Base-by-base conservation (phyloP, 2,797 vertebrate genomes). In the Onychomys arenicola region DNA sequence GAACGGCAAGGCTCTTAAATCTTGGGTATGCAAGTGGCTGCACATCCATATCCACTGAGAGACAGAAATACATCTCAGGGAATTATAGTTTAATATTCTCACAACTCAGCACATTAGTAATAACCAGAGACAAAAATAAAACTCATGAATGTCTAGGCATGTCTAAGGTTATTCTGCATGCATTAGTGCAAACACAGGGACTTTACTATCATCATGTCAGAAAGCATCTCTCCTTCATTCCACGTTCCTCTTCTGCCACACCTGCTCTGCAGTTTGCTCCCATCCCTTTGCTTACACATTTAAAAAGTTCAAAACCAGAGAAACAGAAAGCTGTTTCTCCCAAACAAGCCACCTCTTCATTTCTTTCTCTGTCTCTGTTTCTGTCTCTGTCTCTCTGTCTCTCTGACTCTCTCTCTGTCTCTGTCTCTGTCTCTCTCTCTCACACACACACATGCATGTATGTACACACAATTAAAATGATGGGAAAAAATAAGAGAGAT, bases 61-160 rank as follows among this genome's bases (percentile, higher is more conserved):
- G 87, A 96, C 97, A 98, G 97, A 98, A 98, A 98, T 97, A 96
- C 97, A 98, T 98, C 96, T 95, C 96, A 73, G 71, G 95, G 55
- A 96, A 61, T 94, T 97, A 95, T 23, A 85, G 88, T 82, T 94
- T 93, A 97, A 96, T 96, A 97, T 96, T 97, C 96, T 91, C 96
- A 86, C 93, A 96, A 98, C 97, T 98, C 97, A 97, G 97, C 97
- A 97, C 98, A 98, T 98, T 98, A 98, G 98, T 98, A 98, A 98
- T 97, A 97, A 97, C 96, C 95, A 97, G 97, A 98, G 96, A 98
- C 97, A 98, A 97, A 97, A 96, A 97, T 93, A 95, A 98, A 98
- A 98, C 96, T 97, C 97, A 97, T 94, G 95, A 96, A 97, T 97
- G 94, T 98, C 98, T 98, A 98, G 98, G 98, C 97, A 98, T 76